A percentile compares a stretch with the other conserved stretches of the same genome.
phyloP scores from a whole-genome alignment of 2,888 invertebrate species.

The Epistrophella euchroma region DNA sequence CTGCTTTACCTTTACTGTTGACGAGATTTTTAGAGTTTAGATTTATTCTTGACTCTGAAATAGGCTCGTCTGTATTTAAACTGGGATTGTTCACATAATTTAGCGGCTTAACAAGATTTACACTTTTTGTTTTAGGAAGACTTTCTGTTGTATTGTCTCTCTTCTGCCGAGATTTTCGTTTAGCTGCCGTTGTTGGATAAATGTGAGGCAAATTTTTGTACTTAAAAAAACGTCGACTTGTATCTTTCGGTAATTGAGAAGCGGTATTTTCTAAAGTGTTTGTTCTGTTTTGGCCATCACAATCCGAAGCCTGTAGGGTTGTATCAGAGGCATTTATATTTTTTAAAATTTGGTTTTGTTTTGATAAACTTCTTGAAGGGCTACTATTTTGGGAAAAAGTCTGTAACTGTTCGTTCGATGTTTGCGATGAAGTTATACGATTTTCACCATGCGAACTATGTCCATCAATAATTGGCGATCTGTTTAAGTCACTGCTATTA shows the following conservation, averaged over 20 bases:
- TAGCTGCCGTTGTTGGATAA: neutral
- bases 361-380: neutral
- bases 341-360: neutral
- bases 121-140: slow-evolving; percentile 60
- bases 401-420: too few relatives aligned
- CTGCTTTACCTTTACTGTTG: neutral
- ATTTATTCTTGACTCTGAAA: slow-evolving; percentile 55
- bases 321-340: neutral
- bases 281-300: neutral
- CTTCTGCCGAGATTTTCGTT: slow-evolving; percentile 5
- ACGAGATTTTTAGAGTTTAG: neutral
- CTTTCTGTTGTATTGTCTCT: neutral
- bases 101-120: slow-evolving; percentile 76
- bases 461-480: neutral
- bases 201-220: neutral
- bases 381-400: neutral
- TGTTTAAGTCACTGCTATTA: neutral
- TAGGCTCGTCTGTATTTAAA: slow-evolving; percentile 23
- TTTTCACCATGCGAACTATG: neutral
- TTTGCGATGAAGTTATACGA: neutral
- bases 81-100: slow-evolving; percentile 64
- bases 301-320: neutral
- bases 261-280: neutral
- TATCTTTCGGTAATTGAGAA: neutral
- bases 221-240: slow-evolving; percentile 4